phyloP scores from a whole-genome alignment of 2,113 vertebrate genomes.

The Chlorocebus sabaeus region DNA sequence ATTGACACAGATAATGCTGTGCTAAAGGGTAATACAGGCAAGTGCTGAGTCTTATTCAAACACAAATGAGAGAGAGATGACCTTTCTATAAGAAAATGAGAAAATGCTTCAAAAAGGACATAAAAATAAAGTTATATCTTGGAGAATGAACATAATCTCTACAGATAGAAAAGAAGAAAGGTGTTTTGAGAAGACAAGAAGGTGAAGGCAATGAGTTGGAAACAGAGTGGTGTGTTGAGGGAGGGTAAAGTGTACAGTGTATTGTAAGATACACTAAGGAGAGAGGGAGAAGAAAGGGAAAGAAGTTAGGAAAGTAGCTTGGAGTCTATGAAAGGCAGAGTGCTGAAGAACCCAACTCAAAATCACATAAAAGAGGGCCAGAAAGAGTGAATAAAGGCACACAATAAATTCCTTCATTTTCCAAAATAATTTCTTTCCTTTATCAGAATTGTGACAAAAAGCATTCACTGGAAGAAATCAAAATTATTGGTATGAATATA shows the following conservation, averaged over 20 bases:
- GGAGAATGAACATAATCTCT: not conserved
- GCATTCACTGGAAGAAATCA: not conserved
- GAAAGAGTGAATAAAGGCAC: not conserved
- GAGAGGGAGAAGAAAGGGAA: not conserved
- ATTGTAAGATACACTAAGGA: not conserved
- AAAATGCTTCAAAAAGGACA: not conserved
- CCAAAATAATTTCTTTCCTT: not conserved
- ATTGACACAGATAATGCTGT: not conserved
- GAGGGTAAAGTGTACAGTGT: not conserved
- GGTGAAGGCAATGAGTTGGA: not conserved
- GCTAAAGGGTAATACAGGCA: not conserved
- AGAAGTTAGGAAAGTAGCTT: not conserved
- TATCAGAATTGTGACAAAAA: not conserved
- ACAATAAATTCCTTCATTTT: not conserved
- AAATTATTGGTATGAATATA: not conserved
- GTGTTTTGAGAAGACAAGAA: not conserved
- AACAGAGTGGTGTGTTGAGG: not conserved
- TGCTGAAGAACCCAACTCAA: not conserved
- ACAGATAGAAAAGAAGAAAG: not conserved
- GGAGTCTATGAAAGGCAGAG: not conserved
- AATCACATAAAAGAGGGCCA: not conserved
- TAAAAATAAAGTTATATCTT: not conserved
- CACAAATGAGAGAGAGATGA: not conserved
- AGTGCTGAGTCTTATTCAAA: not conserved
- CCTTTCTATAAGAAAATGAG: not conserved